Conservation (phyloP, 2,113 vertebrate species). For the Microcebus lehilahytsara region DNA sequence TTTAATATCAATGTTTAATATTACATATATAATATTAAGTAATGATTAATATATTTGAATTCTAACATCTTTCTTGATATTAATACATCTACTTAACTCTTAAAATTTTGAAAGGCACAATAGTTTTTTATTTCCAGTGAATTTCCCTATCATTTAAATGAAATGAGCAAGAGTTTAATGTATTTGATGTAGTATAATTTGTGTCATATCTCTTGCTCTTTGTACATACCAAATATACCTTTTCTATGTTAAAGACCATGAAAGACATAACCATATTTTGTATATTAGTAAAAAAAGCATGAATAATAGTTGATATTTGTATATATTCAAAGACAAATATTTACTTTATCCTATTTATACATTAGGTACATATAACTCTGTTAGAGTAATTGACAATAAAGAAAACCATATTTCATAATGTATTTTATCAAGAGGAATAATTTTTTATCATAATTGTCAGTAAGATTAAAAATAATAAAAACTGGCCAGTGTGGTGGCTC, state of each 20-base stretch:
- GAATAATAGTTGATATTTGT: not conserved
- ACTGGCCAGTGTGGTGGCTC: too few species aligned
- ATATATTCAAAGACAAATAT: not conserved
- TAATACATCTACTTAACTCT: not conserved
- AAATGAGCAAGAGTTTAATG: not conserved
- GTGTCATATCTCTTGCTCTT: not conserved
- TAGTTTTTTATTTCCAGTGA: not conserved
- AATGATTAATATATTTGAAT: not conserved
- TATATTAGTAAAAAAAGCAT: not conserved
- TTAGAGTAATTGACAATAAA: not conserved
- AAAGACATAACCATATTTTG: not conserved
- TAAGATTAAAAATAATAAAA: not conserved
- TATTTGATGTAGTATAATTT: not conserved
- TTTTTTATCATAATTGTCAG: not conserved
- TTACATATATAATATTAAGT: not conserved
- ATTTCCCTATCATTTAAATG: not conserved
- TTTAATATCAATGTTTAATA: not conserved
- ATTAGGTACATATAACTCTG: not conserved
- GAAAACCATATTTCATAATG: not conserved
- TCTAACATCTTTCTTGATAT: not conserved
- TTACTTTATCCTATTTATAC: not conserved
- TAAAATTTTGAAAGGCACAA: not conserved
- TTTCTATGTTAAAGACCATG: not conserved
- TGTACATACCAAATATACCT: not conserved
- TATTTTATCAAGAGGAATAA: not conserved